phyloP scores from a whole-genome alignment of 2,888 invertebrate genomes.

The Tipula lateralis region DNA sequence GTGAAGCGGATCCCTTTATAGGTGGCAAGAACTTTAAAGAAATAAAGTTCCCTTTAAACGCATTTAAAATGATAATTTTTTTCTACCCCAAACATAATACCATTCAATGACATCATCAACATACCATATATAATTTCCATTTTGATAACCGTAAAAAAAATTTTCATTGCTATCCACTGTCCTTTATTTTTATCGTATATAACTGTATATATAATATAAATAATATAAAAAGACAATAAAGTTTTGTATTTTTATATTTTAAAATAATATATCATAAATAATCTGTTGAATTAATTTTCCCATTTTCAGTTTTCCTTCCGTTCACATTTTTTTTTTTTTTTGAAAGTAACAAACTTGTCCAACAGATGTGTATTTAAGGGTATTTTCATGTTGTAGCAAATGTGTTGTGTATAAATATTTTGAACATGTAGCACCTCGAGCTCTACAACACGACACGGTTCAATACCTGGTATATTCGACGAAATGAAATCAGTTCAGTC shows the following conservation, averaged over 20 bases:
- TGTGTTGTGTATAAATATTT: neutral
- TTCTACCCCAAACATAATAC: neutral
- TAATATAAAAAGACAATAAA: neutral
- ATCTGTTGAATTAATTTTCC: slow-evolving; percentile 7
- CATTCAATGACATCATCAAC: neutral
- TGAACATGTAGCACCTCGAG: neutral
- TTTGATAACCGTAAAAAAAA: neutral
- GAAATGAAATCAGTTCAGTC: neutral
- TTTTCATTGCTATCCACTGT: neutral
- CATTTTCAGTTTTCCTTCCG: neutral
- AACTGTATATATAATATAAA: too few species aligned
- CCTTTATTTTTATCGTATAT: neutral
- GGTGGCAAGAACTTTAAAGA: neutral
- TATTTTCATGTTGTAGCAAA: neutral
- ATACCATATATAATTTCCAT: slow-evolving; percentile 12
- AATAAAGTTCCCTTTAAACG: neutral
- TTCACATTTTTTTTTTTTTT: neutral
- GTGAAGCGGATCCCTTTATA: neutral
- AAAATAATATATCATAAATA: neutral
- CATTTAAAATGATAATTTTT: neutral
- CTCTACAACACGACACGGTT: neutral
- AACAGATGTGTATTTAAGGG: neutral
- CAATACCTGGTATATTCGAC: neutral
- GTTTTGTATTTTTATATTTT: neutral
- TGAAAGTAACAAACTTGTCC: neutral